A percentile compares a stretch with the other conserved stretches of the same genome.
These are phyloP conservation scores for Adelosebastes latens DNA, from an alignment of 2,797 vertebrate genomes.

Conservation along the genomic window DNA sequence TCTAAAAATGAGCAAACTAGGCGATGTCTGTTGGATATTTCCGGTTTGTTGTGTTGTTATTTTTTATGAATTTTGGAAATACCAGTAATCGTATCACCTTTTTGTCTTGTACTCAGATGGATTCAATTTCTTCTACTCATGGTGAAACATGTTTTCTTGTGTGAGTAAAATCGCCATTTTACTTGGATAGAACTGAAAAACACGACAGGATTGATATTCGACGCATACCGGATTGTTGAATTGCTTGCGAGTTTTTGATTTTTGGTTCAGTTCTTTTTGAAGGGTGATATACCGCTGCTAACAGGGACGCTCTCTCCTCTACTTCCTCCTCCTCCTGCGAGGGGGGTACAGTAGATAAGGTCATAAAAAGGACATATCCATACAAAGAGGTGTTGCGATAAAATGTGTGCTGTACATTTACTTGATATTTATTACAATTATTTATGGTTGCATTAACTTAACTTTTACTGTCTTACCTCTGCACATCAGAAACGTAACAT, in stretches of 20 bases:
- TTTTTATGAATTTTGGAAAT: constrained; percentile 74
- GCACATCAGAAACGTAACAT: constrained; percentile 86
- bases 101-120: constrained; percentile 78
- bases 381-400: constrained; percentile 82
- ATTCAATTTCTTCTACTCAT: constrained; percentile 77
- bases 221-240: constrained; percentile 56
- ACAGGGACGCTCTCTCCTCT: constrained; percentile 67
- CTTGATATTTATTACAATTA: constrained; percentile 99
- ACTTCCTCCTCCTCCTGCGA: constrained; percentile 52
- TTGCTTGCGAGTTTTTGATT: constrained; percentile 64
- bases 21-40: constrained; percentile 73
- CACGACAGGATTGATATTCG: constrained; percentile 46
- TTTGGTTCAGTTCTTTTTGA: constrained; percentile 66
- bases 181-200: constrained; percentile 68
- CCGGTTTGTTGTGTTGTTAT: constrained; percentile 73
- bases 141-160: constrained; percentile 81
- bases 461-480: constrained; percentile 89
- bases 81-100: constrained; percentile 74
- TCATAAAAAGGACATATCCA: constrained; percentile 78
- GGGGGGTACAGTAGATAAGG: constrained; percentile 50
- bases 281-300: constrained; percentile 85
- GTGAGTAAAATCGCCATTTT: constrained; percentile 76
- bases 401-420: constrained; percentile 91
- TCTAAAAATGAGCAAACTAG: constrained; percentile 68
- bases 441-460: constrained; percentile 97